Conservation (phyloP, 2,797 vertebrate species). For the Phrynocephalus vlangalii region DNA sequence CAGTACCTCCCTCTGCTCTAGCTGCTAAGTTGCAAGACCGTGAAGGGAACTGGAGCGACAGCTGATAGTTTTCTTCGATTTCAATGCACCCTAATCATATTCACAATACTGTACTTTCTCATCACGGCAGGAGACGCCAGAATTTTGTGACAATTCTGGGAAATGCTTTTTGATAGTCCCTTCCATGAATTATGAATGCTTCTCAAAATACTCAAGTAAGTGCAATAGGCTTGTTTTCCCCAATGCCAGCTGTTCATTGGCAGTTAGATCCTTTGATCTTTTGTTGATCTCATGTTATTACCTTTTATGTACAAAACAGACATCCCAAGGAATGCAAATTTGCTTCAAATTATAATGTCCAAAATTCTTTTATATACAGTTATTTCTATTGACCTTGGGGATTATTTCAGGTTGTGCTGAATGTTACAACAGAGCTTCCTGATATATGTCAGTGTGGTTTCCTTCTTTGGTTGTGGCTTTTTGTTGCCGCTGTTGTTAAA, state of each 20-base stretch:
- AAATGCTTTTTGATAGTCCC: constrained; percentile 64
- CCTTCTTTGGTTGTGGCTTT: background rate
- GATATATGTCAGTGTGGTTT: background rate
- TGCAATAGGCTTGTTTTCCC: constrained; percentile 36
- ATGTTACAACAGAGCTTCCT: background rate
- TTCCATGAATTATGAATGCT: constrained; percentile 64
- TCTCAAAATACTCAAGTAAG: constrained; percentile 53
- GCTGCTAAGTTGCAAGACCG: constrained; percentile 34
- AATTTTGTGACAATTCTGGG: constrained; percentile 65
- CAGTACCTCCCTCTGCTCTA: constrained; percentile 63
- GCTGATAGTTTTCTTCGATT: constrained; percentile 68
- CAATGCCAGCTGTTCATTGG: constrained; percentile 15
- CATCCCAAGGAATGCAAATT: constrained; percentile 34
- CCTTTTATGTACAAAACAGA: constrained; percentile 30
- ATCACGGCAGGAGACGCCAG: constrained; percentile 56
- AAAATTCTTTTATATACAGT: background rate
- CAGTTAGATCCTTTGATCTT: too few species aligned
- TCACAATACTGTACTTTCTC: constrained; percentile 57
- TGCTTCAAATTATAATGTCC: constrained; percentile 40
- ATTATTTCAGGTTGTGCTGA: background rate
- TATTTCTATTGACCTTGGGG: background rate
- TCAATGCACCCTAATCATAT: constrained; percentile 56
- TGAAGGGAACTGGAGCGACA: constrained; percentile 54
- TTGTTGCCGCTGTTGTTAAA: background rate
- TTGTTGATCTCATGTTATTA: constrained; percentile 32